phyloP scores from a whole-genome alignment of 2,797 vertebrate species.

The Furcifer pardalis region DNA sequence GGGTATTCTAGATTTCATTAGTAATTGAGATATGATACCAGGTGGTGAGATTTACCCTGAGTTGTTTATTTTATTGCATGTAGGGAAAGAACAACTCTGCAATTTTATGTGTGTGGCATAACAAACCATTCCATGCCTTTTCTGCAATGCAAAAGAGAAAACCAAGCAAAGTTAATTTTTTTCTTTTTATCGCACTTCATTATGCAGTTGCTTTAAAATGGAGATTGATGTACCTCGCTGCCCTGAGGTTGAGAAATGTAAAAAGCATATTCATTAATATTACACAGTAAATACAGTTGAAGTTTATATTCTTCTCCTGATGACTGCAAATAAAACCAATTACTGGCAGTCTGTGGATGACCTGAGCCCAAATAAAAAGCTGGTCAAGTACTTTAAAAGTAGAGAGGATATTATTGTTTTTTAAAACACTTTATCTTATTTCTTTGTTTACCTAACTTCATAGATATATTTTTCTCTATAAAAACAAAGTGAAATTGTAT shows the following conservation, averaged over 20 bases:
- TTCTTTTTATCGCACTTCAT: neutral
- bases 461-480: neutral
- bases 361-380: neutral
- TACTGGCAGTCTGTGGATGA: neutral
- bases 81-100: neutral
- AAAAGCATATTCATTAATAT: neutral
- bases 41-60: neutral
- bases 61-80: neutral
- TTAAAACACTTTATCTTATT: neutral
- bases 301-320: constrained; percentile 20
- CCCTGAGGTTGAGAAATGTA: neutral
- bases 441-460: neutral
- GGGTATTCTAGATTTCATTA: neutral
- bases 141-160: neutral
- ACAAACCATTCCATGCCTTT: neutral
- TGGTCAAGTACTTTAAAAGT: neutral
- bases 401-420: neutral
- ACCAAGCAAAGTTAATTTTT: neutral
- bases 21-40: neutral
- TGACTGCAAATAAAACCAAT: neutral
- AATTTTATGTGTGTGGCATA: neutral
- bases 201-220: neutral
- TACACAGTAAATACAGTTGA: neutral
- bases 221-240: neutral
- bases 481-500: neutral